Evolutionary conservation across 2,797 vertebrate genomes (phyloP), one percentile per base, ranked within the genome.

Genomic region (Poecilia gillii): DNA sequence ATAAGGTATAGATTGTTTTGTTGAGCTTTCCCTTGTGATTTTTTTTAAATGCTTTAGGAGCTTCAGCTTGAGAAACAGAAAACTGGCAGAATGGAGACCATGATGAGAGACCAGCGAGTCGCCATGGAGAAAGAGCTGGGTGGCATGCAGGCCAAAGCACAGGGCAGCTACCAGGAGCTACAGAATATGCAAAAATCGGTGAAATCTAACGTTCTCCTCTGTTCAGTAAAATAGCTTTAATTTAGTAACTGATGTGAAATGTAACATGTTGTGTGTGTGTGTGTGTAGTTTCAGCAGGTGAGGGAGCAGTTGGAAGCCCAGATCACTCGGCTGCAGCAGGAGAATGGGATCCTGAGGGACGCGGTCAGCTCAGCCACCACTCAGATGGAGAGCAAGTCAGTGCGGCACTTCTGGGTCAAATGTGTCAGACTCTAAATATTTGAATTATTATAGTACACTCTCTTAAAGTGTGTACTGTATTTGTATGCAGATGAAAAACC

Each of bases 321-420:
- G 95, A 98, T 98, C 88, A 95, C 92, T 82, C 97, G 97, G 71
- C 96, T 99, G 92, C 98, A 99, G 93, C 98, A 99, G 93, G 99
- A 99, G 93, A 99, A 99, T 3, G 94, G 96, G 77, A 99, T 99
- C 89, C 93, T 99, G 89, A 97, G 99, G 93, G 99, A 99, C 81
- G 99, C 99, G 72, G 99, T 99, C 93, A 99, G 98, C 94, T 97
- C 97, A 23, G 97, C 98, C 81, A 96, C 97, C 91, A 99, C 97
- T 91, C 97, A 99, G 91, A 97, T 99, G 96, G 99, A 99, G 94
- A 99, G 94, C 97, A 99, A 99, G 99, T 99, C 93, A 93, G 98
- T 97, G 81, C 83, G 45, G 9, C 33, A 74, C 28, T 25, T 55
- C 64, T 57, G 53, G 20, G 53, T 78, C 64, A 59, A 81, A 81